Percentiles rank a stretch among this genome's conserved stretches.
Evolutionary conservation across 2,888 invertebrate genomes (phyloP).

Genomic region (Melanophora roralis): DNA sequence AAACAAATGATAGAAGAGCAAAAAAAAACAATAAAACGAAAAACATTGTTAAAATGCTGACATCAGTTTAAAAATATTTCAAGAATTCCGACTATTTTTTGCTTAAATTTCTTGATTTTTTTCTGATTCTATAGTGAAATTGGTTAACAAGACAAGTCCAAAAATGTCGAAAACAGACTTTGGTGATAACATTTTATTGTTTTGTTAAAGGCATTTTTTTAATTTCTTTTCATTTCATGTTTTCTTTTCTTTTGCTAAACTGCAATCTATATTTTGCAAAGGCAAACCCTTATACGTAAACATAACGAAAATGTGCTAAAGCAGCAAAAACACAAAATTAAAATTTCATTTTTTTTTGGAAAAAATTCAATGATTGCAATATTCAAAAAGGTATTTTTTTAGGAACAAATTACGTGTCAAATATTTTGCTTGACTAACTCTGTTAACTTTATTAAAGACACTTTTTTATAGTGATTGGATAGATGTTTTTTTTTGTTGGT

Average conservation of each 20-base stretch:
- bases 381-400: conserved; percentile 39
- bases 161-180: conserved; percentile 47
- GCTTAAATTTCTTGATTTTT: background rate
- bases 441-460: too few species aligned
- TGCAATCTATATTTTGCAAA: background rate
- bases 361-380: conserved; percentile 52
- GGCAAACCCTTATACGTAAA: too few species aligned
- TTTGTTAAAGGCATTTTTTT: conserved; percentile 26
- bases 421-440: too few species aligned
- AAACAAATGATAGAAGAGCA: conserved; percentile 28
- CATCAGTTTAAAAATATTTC: conserved; percentile 50
- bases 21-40: background rate
- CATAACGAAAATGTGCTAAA: conserved; percentile 30
- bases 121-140: conserved; percentile 19
- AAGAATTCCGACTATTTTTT: conserved; percentile 27
- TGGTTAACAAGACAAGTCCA: conserved; percentile 45
- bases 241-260: background rate
- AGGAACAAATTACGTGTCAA: conserved; percentile 4
- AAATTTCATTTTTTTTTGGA: conserved; percentile 35
- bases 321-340: conserved; percentile 33
- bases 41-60: conserved; percentile 44
- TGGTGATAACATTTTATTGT: conserved; percentile 47
- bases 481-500: too few species aligned
- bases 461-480: too few species aligned
- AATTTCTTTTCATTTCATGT: background rate